These are phyloP conservation scores for Pogonomyrmex barbatus DNA, from an alignment of 1,140 invertebrate species.

Conservation along the genomic window DNA sequence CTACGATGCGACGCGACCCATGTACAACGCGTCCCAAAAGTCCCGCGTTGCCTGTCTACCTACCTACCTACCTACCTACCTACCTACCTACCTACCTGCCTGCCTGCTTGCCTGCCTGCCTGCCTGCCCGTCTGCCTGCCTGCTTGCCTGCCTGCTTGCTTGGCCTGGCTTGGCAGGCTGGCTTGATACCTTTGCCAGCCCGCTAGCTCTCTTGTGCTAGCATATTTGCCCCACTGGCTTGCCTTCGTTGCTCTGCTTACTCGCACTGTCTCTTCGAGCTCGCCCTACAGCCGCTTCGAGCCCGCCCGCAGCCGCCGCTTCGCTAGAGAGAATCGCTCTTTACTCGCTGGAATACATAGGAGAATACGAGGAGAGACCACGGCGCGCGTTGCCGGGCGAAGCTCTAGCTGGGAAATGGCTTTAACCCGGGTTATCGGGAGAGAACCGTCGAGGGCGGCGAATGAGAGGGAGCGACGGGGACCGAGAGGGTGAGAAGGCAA, in stretches of 20 bases:
- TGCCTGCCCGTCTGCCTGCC: slow-evolving; percentile 3
- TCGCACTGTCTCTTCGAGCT: not conserved
- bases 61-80: slow-evolving; percentile 26
- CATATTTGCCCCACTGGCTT: slow-evolving; percentile 6
- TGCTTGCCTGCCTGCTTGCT: no score
- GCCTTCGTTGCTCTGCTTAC: slow-evolving; percentile 39
- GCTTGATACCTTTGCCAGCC: no score
- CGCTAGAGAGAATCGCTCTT: slow-evolving; percentile 71
- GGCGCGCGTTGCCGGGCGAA: slow-evolving; percentile 61
- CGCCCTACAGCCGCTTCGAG: no score
- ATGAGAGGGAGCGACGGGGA: slow-evolving; percentile 19
- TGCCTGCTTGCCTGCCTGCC: slow-evolving; percentile 37
- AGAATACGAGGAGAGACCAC: slow-evolving; percentile 69
- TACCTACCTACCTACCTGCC: not conserved
- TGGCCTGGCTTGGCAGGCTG: no score
- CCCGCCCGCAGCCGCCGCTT: not conserved
- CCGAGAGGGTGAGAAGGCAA: slow-evolving; percentile 19
- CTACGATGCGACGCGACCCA: slow-evolving; percentile 81
- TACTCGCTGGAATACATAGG: slow-evolving; percentile 59
- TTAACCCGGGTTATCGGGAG: slow-evolving; percentile 75
- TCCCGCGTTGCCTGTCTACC: slow-evolving; percentile 73
- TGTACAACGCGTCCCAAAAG: slow-evolving; percentile 83
- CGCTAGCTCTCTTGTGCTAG: no score
- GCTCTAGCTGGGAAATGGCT: slow-evolving; percentile 75
- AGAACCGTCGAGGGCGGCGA: slow-evolving; percentile 42